Conservation (phyloP, 2,797 vertebrate genomes). For the Poecile montanus region DNA sequence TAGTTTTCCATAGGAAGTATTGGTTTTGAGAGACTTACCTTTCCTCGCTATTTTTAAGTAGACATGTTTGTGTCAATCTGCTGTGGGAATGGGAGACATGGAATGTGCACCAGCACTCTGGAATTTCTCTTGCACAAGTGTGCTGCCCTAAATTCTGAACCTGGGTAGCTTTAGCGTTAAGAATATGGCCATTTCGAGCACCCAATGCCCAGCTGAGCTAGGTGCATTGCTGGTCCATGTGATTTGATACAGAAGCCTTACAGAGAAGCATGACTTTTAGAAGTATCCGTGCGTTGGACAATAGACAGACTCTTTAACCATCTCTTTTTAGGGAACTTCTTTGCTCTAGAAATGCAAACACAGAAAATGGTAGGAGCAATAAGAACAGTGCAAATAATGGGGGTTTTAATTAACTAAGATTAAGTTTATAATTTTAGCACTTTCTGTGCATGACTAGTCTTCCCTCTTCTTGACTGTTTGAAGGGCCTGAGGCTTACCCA, state of each 20-base stretch:
- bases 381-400: conserved; percentile 17
- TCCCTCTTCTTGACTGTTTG: not conserved
- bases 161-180: not conserved
- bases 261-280: not conserved
- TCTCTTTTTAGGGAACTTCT: not conserved
- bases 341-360: conserved; percentile 17
- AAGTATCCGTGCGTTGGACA: not conserved
- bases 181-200: not conserved
- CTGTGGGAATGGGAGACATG: not conserved
- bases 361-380: not conserved
- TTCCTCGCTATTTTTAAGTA: not conserved
- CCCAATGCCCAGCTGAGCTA: not conserved
- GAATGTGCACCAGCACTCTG: not conserved
- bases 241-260: not conserved
- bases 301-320: not conserved
- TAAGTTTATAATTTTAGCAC: conserved; percentile 15
- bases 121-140: not conserved
- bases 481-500: not conserved
- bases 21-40: not conserved
- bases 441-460: not conserved
- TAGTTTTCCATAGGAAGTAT: not conserved
- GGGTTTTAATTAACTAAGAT: conserved; percentile 37
- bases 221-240: fast-evolving
- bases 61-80: not conserved
- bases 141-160: not conserved